Base-by-base conservation (phyloP, 1,140 invertebrate species). In the Cherax destructor region DNA sequence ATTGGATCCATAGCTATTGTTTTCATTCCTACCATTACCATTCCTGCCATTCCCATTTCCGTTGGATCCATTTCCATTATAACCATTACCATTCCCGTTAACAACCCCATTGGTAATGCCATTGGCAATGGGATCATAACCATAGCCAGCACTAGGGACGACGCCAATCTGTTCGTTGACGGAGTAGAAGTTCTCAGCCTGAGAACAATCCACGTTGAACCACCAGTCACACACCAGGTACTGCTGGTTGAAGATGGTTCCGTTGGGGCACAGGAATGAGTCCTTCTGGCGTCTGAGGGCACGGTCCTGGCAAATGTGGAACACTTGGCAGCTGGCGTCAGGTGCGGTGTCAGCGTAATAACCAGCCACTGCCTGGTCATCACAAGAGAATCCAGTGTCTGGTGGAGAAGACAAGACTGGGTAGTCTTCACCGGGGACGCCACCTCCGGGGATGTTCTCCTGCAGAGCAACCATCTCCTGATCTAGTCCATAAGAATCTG, bases 221-320 rank as follows among this genome's bases (percentile, higher is more conserved):
- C 95, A 96, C 95, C 95, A 96, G 93, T 96, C 95, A 91, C 95
- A 96, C 1, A 95, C 95, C 83, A 95, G 95, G 87, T 95, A 94
- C 86, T 95, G 94, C 92, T 96, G 95, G 92, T 96, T 95, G 94
- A 96, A 96, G 59, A 95, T 94, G 41, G 95, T 96, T 79, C 95
- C 95, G 84, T 95, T 94, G 50, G 95, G 95, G 91, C 95, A 96
- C 0, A 96, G 93, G 91, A 96, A 96, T 5, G 95, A 95, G 85
- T 86, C 85, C 85, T 86, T 72, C 85, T 86, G 85, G 56, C 85
- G 85, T 30, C 85, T 94, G 94, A 0, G 94, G 61, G 94, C 24
- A 94, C 95, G 61, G 5, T 94, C 94, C 93, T 95, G 95, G 89
- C 96, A 96, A 59, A 96, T 95, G 93, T 96, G 95, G 93, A 95